A percentile compares a stretch with the other conserved stretches of the same genome.
Conservation (phyloP, 2,113 vertebrate genomes). For the Suricata suricatta region DNA sequence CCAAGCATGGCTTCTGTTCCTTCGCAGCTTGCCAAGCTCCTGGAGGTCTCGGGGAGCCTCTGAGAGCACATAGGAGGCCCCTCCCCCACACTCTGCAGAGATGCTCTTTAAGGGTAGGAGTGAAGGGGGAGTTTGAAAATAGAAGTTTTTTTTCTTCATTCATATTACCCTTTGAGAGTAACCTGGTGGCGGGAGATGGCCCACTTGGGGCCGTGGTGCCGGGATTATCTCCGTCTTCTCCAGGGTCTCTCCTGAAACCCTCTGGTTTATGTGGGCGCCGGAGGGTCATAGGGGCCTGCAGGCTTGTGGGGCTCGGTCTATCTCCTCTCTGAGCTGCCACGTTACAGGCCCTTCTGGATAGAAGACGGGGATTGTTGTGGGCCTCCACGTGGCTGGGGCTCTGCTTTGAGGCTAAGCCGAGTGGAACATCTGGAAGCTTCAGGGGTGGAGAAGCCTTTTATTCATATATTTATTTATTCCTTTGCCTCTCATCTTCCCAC, state of each 20-base stretch:
- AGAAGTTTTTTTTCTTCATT: not conserved
- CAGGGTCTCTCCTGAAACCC: not conserved
- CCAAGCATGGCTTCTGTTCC: not conserved
- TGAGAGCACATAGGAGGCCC: not conserved
- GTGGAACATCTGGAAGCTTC: not conserved
- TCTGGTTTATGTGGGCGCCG: not conserved
- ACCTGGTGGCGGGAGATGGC: not conserved
- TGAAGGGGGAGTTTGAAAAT: slow-evolving; percentile 15
- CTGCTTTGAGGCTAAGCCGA: not conserved
- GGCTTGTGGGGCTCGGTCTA: not conserved
- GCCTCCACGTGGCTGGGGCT: not conserved
- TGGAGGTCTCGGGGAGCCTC: not conserved
- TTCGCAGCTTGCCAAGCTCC: not conserved
- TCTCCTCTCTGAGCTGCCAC: not conserved
- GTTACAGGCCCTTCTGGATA: not conserved
- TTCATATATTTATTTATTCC: not conserved
- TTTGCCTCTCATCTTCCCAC: not conserved
- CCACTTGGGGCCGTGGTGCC: not conserved
- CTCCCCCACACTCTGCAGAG: not conserved
- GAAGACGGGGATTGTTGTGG: not conserved
- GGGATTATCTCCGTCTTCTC: not conserved
- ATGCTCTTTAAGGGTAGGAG: not conserved
- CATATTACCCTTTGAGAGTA: not conserved
- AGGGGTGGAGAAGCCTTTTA: not conserved
- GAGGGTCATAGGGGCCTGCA: not conserved